phyloP scores from a whole-genome alignment of 1,140 invertebrate species.

The Pseudomyrmex sp. region DNA sequence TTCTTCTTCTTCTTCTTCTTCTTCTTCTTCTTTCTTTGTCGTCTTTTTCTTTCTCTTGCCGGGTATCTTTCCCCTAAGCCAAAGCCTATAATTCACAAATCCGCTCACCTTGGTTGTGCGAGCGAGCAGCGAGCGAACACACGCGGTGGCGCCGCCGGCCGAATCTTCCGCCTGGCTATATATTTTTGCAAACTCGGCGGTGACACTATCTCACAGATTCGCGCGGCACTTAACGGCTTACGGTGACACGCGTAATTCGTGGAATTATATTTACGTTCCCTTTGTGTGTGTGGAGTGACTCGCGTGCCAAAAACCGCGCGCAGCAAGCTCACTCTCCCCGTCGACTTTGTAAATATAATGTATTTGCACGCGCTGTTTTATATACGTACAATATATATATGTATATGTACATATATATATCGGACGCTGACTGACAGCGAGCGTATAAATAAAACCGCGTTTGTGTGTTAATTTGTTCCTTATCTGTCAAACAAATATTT shows the following conservation, averaged over 20 bases:
- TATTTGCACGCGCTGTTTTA: conserved; percentile 3
- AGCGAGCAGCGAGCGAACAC: background rate
- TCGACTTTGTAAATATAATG: conserved; percentile 53
- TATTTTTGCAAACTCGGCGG: conserved; percentile 58
- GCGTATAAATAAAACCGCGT: conserved; percentile 21
- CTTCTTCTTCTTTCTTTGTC: background rate
- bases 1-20: background rate
- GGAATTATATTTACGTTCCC: conserved; percentile 60
- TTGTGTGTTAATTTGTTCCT: conserved; percentile 43
- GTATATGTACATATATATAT: background rate
- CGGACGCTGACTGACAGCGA: conserved; percentile 15
- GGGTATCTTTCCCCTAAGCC: conserved; percentile 14
- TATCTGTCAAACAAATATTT: conserved; percentile 42
- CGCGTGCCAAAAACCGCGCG: conserved; percentile 50
- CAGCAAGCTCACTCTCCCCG: conserved; percentile 24
- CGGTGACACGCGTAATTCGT: conserved; percentile 54
- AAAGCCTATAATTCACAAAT: conserved; percentile 48
- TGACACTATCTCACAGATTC: conserved; percentile 58
- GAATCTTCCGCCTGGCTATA: conserved; percentile 57
- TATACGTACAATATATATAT: no score
- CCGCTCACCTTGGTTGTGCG: conserved; percentile 48
- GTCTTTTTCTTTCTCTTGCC: background rate
- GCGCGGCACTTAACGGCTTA: conserved; percentile 54
- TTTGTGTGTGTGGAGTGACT: conserved; percentile 53
- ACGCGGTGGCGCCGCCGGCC: conserved; percentile 42